Percentiles rank a stretch among this genome's conserved stretches.
Evolutionary conservation across 2,797 vertebrate species (phyloP).

Genomic region (Meda fulgida): DNA sequence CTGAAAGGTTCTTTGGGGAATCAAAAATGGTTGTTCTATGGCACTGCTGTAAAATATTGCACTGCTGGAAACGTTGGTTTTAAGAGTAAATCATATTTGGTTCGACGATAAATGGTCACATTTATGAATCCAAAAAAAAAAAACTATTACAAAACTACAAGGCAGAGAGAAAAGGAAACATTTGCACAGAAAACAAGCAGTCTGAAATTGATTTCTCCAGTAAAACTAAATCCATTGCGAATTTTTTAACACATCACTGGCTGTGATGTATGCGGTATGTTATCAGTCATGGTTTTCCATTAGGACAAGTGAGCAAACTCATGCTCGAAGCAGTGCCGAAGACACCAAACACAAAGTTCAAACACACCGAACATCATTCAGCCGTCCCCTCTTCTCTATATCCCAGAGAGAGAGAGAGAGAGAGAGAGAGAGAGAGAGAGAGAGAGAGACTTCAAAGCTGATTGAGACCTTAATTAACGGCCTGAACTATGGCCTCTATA

Average conservation of each 20-base stretch:
- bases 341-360: background rate
- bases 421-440: conserved; percentile 30
- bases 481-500: conserved; percentile 63
- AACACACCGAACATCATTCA: conserved; percentile 4
- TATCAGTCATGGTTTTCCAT: background rate
- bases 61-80: background rate
- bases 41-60: background rate
- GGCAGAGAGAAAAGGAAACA: background rate
- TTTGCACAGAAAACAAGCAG: background rate
- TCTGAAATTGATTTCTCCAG: background rate
- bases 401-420: conserved; percentile 47
- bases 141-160: background rate
- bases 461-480: conserved; percentile 81
- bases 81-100: background rate
- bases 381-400: conserved; percentile 1
- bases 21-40: background rate
- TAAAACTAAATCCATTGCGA: background rate
- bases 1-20: background rate
- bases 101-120: background rate
- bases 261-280: background rate
- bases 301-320: background rate
- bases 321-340: background rate
- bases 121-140: background rate
- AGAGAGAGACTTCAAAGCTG: conserved; percentile 70
- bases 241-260: background rate